Percentiles rank a stretch among this genome's conserved stretches.
Conservation (phyloP, 2,113 vertebrate genomes). For the Mirounga angustirostris region DNA sequence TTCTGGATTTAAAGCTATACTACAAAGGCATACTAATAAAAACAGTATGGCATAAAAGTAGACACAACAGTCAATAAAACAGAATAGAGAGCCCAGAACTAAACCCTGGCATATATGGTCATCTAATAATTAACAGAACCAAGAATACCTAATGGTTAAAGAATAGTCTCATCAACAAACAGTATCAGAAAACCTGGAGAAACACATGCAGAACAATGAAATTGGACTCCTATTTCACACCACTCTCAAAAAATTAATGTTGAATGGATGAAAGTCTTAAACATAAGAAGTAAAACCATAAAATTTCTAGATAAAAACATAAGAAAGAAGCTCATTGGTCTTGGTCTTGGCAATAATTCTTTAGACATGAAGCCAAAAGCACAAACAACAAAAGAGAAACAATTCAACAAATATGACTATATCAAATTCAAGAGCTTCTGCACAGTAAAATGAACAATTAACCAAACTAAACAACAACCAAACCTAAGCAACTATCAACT, state of each 20-base stretch:
- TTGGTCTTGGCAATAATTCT: too few species aligned
- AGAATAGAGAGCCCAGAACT: not conserved
- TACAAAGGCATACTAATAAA: not conserved
- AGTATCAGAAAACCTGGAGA: not conserved
- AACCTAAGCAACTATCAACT: too few species aligned
- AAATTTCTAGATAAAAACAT: too few species aligned
- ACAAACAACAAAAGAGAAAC: too few species aligned
- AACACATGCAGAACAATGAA: not conserved
- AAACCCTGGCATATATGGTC: not conserved
- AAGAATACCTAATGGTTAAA: not conserved
- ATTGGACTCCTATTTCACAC: not conserved
- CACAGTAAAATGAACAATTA: too few species aligned
- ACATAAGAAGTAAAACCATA: too few species aligned
- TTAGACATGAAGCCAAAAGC: too few species aligned
- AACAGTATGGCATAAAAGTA: not conserved
- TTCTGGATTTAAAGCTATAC: not conserved
- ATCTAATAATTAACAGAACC: not conserved
- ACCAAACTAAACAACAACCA: too few species aligned
- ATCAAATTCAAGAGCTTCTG: too few species aligned
- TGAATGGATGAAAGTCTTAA: too few species aligned
- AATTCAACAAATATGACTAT: too few species aligned
- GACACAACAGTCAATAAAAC: not conserved
- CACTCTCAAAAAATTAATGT: not conserved
- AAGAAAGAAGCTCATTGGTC: too few species aligned
- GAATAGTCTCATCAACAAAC: not conserved